Evolutionary conservation across 2,888 invertebrate genomes (phyloP).

Genomic region (Stratiomys singularior): DNA sequence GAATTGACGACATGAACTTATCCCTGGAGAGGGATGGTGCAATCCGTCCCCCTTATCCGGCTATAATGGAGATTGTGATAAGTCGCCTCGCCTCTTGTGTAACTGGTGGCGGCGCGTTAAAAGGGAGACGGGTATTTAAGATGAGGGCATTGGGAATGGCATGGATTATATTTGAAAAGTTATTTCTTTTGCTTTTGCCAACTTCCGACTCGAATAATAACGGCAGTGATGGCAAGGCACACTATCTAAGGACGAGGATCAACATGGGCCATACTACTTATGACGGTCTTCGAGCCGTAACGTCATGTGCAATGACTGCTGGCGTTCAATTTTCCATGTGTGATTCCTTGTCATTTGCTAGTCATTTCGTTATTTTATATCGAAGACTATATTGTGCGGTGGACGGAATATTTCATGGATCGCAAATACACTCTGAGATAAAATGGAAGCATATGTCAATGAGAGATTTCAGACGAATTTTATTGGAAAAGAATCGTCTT

Average conservation of each 20-base stretch:
- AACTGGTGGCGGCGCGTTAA: neutral
- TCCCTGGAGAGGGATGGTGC: constrained; percentile 24
- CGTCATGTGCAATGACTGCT: constrained; percentile 35
- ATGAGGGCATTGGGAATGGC: constrained; percentile 30
- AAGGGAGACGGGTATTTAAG: constrained; percentile 16
- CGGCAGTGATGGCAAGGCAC: neutral
- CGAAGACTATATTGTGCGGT: constrained; percentile 1
- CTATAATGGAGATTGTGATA: constrained; percentile 41
- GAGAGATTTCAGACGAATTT: too few species aligned
- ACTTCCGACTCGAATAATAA: neutral
- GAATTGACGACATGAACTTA: constrained; percentile 31
- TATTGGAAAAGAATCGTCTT: too few species aligned
- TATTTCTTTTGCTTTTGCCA: constrained; percentile 34
- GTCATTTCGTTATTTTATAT: constrained; percentile 13
- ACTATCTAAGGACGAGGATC: constrained; percentile 15
- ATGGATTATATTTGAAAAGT: constrained; percentile 35
- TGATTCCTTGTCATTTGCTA: constrained; percentile 39
- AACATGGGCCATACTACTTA: neutral
- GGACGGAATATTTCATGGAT: neutral
- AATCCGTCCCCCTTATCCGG: constrained; percentile 15
- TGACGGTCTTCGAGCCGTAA: neutral
- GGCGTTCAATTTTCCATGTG: constrained; percentile 33
- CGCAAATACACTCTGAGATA: constrained; percentile 9
- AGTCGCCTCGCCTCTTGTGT: constrained; percentile 9
- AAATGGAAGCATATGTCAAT: neutral